These are phyloP conservation scores for Scelioninae gen. 1 DNA, from an alignment of 2,888 invertebrate genomes.

Conservation along the genomic window DNA sequence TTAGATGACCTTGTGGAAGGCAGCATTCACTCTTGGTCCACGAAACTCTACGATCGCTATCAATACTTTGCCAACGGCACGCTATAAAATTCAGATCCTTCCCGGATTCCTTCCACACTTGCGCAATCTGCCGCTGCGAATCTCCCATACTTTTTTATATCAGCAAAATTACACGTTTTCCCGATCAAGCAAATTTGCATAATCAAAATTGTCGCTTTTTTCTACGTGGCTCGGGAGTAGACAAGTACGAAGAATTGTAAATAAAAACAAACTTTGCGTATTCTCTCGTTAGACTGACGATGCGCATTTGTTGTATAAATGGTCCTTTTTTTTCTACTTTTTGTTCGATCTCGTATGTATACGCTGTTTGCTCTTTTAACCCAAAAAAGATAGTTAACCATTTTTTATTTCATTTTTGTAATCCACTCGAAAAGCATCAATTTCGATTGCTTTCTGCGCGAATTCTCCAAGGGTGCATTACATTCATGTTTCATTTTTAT, in stretches of 20 bases:
- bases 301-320: constrained; percentile 50
- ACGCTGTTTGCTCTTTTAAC: too few relatives aligned
- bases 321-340: constrained; percentile 6
- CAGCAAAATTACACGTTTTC: constrained; percentile 1
- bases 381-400: too few relatives aligned
- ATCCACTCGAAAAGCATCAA: too few relatives aligned
- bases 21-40: constrained; percentile 97
- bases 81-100: constrained; percentile 85
- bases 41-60: constrained; percentile 99
- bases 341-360: not conserved
- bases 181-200: constrained; percentile 38
- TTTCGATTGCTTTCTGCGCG: not conserved
- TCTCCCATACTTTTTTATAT: constrained; percentile 38
- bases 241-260: constrained; percentile 48
- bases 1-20: constrained; percentile 97
- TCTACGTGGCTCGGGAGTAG: constrained; percentile 31
- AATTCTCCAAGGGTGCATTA: constrained; percentile 4
- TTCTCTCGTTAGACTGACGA: constrained; percentile 59
- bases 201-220: constrained; percentile 60
- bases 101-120: constrained; percentile 46
- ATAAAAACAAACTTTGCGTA: constrained; percentile 40
- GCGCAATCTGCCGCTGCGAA: constrained; percentile 41
- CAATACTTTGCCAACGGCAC: constrained; percentile 99
- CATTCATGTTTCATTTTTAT: constrained; percentile 2
- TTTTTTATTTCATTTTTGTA: too few relatives aligned